Evolutionary conservation across 2,113 vertebrate genomes (phyloP), one percentile per base, ranked within the genome.

Genomic region (Hucho hucho): DNA sequence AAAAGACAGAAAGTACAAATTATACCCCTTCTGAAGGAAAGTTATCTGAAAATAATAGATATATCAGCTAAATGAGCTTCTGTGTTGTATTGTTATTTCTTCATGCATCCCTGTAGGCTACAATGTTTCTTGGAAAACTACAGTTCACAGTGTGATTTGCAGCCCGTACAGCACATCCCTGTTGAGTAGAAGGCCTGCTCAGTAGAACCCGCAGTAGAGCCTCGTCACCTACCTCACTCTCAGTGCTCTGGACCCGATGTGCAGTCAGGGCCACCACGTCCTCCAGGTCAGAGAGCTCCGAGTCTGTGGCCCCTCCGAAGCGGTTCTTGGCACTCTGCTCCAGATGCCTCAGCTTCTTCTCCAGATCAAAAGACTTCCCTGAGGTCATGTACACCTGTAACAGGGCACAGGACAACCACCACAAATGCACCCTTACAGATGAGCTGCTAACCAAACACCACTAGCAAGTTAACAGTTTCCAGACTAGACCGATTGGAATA

Each of bases 231-330:
- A 93, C 93, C 89, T 94, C 92, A 2, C 92, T 92, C 86, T 98
- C 95, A 0, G 95, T 91, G 49, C 92, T 92, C 77, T 95, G 95
- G 20, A 98, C 94, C 47, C 93, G 86, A 0, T 93, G 89, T 0
- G 94, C 93, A 0, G 96, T 87, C 0, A 84, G 74, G 0, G 97
- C 93, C 87, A 96, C 94, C 75, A 93, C 95, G 76, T 95, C 96
- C 84, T 97, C 97, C 88, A 99, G 93, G 78, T 96, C 95, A 0
- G 93, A 95, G 26, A 99, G 92, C 82, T 98, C 95, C 0, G 95
- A 93, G 69, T 95, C 95, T 0, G 94, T 92, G 0, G 93, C 86
- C 65, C 92, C 86, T 0, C 88, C 77, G 6, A 92, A 90, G 4
- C 58, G 90, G 22, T 89, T 90, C 49, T 82, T 91, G 20, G 80